phyloP scores from a whole-genome alignment of 2,797 vertebrate genomes.

The Lycodopsis pacificus region DNA sequence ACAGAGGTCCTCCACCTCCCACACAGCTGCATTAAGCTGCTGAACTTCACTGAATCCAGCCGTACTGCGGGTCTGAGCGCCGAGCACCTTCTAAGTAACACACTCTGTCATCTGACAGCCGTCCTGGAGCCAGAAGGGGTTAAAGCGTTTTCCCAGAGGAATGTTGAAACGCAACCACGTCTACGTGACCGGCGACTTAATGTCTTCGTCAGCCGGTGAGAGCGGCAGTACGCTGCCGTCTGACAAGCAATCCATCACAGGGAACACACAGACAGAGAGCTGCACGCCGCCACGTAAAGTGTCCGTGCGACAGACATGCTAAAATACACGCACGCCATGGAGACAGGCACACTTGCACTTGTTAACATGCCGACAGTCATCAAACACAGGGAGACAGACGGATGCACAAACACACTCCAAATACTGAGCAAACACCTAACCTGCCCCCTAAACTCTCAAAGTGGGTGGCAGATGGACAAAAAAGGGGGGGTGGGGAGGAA shows the following conservation, averaged over 20 bases:
- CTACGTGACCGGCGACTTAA: constrained; percentile 84
- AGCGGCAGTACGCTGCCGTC: constrained; percentile 63
- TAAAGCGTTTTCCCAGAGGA: constrained; percentile 78
- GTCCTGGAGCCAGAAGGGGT: constrained; percentile 74
- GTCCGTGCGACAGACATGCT: constrained; percentile 48
- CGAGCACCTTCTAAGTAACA: constrained; percentile 56
- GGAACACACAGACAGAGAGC: constrained; percentile 77
- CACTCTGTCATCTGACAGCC: constrained; percentile 66
- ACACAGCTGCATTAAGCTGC: constrained; percentile 50
- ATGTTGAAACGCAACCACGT: constrained; percentile 65
- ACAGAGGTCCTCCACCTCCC: constrained; percentile 54
- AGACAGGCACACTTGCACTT: constrained; percentile 43
- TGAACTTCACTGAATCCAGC: constrained; percentile 35
- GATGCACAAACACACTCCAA: constrained; percentile 38
- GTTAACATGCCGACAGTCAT: constrained; percentile 54
- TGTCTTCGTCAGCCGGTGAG: constrained; percentile 78
- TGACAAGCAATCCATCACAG: constrained; percentile 86
- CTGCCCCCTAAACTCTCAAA: constrained; percentile 42
- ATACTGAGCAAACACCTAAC: constrained; percentile 31
- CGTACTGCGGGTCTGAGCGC: constrained; percentile 18
- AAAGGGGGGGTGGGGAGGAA: background rate
- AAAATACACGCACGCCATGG: constrained; percentile 40
- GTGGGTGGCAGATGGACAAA: constrained; percentile 38
- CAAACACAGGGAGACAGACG: constrained; percentile 33
- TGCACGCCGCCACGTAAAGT: constrained; percentile 59